These are phyloP conservation scores for Acanthurus tractus DNA, from an alignment of 2,797 vertebrate genomes.

Conservation along the genomic window DNA sequence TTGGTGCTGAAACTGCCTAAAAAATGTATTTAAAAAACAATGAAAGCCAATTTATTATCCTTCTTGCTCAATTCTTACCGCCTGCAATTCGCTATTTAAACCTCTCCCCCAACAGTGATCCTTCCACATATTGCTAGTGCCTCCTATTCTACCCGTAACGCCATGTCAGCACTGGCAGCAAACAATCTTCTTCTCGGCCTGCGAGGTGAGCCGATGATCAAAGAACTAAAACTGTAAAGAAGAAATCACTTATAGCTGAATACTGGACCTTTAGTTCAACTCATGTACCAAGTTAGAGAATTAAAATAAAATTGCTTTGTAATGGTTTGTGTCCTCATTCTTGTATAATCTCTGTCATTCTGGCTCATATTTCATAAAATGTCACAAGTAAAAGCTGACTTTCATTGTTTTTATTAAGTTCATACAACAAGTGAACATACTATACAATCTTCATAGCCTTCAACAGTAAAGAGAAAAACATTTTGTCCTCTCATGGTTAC, in stretches of 20 bases:
- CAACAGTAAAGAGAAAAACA: conserved; percentile 69
- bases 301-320: conserved; percentile 16
- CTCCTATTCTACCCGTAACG: conserved; percentile 86
- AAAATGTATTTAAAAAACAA: background rate
- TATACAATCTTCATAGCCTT: conserved; percentile 65
- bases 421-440: conserved; percentile 71
- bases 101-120: conserved; percentile 81
- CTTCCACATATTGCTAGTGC: conserved; percentile 90
- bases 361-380: conserved; percentile 30
- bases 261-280: background rate
- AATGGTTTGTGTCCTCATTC: background rate
- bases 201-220: conserved; percentile 84
- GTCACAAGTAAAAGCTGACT: conserved; percentile 23
- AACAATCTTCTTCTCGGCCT: conserved; percentile 89
- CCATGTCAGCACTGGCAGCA: conserved; percentile 88
- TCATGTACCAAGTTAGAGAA: background rate
- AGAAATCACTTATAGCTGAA: conserved; percentile 7
- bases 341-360: background rate
- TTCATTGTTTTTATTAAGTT: conserved; percentile 73
- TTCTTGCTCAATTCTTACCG: background rate
- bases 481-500: conserved; percentile 58
- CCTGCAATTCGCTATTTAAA: background rate
- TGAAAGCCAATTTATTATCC: background rate
- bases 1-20: background rate
- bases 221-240: conserved; percentile 83